Conservation (phyloP, 2,888 invertebrate species). For the Diabrotica balteata region DNA sequence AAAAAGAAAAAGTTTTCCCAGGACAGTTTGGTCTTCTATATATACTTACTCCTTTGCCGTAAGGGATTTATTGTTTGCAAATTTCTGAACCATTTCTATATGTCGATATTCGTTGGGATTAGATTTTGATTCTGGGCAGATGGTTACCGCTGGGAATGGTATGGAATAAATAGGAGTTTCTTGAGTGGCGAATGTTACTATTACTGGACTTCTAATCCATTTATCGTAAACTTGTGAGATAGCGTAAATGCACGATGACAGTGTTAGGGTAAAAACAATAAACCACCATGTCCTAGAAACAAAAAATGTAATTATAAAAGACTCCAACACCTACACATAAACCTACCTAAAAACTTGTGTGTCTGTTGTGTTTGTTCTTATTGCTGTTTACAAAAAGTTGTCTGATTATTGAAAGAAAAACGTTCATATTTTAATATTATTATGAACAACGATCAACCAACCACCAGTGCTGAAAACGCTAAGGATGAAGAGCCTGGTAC, state of each 20-base stretch:
- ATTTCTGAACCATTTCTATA: constrained; percentile 63
- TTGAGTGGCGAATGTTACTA: constrained; percentile 76
- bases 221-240: constrained; percentile 72
- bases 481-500: too few species aligned
- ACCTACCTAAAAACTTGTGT: too few species aligned
- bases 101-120: constrained; percentile 68
- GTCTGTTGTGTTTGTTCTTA: too few species aligned
- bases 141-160: constrained; percentile 57
- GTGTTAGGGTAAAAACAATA: constrained; percentile 45
- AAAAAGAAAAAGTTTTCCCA: too few species aligned
- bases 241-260: constrained; percentile 65
- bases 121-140: constrained; percentile 60
- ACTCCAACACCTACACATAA: too few species aligned
- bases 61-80: constrained; percentile 50
- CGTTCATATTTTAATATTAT: too few species aligned
- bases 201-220: constrained; percentile 76
- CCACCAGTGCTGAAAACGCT: too few species aligned
- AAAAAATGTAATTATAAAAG: neutral
- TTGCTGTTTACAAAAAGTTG: too few species aligned
- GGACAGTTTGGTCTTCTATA: too few species aligned
- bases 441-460: too few species aligned
- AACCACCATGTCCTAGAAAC: neutral
- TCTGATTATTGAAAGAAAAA: too few species aligned
- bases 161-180: constrained; percentile 72
- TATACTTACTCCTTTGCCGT: constrained; percentile 63